Percentiles rank a stretch among this genome's conserved stretches.
Conservation (phyloP, 2,113 vertebrate species). For the Cranoglanis bouderius region DNA sequence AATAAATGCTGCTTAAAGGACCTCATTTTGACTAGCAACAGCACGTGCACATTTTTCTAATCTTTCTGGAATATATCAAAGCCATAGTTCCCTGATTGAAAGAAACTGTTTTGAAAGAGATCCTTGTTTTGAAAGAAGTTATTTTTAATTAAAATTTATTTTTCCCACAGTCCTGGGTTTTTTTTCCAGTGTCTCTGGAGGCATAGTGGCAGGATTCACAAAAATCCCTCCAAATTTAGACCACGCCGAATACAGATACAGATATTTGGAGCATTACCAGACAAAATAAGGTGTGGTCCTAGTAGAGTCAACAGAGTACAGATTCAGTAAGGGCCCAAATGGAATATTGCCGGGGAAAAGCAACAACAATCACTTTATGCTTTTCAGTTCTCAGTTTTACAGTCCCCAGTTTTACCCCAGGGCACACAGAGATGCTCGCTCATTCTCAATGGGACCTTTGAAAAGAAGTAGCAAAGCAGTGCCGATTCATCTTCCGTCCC, state of each 20-base stretch:
- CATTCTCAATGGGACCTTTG: conserved; percentile 21
- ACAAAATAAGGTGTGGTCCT: neutral
- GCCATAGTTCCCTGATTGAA: neutral
- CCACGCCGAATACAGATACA: neutral
- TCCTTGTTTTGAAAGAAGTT: neutral
- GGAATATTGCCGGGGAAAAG: neutral
- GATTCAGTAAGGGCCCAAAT: neutral
- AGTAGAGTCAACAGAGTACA: neutral
- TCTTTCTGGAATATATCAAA: neutral
- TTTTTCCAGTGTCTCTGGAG: neutral
- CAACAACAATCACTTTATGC: neutral
- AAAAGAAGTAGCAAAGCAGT: conserved; percentile 33
- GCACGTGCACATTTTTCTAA: neutral
- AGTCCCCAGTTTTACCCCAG: neutral
- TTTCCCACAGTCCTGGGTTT: neutral
- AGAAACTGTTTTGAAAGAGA: neutral
- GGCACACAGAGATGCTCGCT: neutral
- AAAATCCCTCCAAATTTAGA: neutral
- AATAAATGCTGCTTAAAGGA: neutral
- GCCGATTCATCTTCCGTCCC: conserved; percentile 20
- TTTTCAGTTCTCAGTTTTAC: neutral
- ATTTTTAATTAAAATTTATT: neutral
- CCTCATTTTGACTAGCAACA: neutral
- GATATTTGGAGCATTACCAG: neutral
- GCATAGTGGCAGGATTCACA: neutral